These are phyloP conservation scores for Acrossocheilus wenchowensis DNA, from an alignment of 2,797 vertebrate species.

Conservation along the genomic window DNA sequence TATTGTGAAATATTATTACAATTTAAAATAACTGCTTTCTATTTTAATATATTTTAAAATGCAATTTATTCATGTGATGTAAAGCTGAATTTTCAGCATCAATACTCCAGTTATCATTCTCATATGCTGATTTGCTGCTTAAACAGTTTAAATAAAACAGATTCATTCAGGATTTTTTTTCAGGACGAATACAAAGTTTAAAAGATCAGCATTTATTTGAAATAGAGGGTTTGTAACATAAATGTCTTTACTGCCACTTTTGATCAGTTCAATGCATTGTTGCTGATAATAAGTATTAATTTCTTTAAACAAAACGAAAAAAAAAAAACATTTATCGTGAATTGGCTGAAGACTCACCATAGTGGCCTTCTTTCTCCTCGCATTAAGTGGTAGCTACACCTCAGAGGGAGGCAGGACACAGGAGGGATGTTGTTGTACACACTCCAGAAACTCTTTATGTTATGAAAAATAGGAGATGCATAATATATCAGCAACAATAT, in stretches of 20 bases:
- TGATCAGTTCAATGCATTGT: neutral
- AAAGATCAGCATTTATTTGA: neutral
- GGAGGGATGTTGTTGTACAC: constrained; percentile 96
- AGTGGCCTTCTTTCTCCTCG: constrained; percentile 90
- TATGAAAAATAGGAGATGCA: constrained; percentile 25
- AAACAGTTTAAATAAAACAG: neutral
- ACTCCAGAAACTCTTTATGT: constrained; percentile 91
- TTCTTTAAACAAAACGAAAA: neutral
- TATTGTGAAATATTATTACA: neutral
- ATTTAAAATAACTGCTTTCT: neutral
- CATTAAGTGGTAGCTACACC: constrained; percentile 96
- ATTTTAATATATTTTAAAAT: neutral
- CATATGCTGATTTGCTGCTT: neutral
- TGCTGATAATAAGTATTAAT: neutral
- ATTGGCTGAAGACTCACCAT: constrained; percentile 78
- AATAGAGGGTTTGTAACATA: neutral
- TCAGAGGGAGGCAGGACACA: constrained; percentile 86
- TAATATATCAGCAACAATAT: neutral
- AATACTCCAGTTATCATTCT: neutral
- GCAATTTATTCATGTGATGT: neutral
- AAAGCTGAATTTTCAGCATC: neutral
- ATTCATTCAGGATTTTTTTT: neutral
- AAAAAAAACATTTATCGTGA: neutral
- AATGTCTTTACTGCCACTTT: neutral
- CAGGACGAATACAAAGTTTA: neutral